A percentile compares a stretch with the other conserved stretches of the same genome.
Conservation (phyloP, 2,797 vertebrate species). For the Microctenopoma steveboyesi region DNA sequence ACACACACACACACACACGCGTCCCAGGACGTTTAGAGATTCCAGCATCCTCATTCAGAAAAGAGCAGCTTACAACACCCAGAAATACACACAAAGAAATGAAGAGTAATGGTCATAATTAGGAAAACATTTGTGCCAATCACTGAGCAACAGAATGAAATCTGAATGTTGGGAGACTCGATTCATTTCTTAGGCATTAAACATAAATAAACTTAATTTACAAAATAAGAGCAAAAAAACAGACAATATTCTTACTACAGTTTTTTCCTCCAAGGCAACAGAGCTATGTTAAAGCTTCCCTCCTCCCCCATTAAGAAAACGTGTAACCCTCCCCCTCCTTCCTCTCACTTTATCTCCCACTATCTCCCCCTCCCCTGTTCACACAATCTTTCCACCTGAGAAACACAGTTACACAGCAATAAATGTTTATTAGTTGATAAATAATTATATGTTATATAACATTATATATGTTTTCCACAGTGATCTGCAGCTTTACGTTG, state of each 20-base stretch:
- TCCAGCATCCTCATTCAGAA: background rate
- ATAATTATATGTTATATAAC: too few species aligned
- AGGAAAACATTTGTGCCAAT: too few species aligned
- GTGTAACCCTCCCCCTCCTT: too few species aligned
- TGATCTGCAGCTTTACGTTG: background rate
- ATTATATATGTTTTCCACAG: background rate
- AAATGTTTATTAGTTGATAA: background rate
- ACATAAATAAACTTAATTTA: background rate
- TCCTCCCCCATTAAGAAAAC: background rate
- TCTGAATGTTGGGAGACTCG: too few species aligned
- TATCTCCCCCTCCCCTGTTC: background rate
- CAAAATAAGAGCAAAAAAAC: background rate
- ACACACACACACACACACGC: conserved; percentile 6
- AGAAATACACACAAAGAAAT: background rate
- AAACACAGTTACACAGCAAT: background rate
- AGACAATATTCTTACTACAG: background rate
- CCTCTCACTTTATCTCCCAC: background rate
- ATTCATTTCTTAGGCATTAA: too few species aligned
- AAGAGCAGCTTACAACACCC: background rate
- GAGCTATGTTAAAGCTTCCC: background rate
- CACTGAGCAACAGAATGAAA: too few species aligned
- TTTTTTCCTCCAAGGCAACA: background rate
- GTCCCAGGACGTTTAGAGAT: conserved; percentile 3
- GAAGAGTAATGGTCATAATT: background rate
- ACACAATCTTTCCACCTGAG: background rate